Conservation (phyloP, 1,140 invertebrate species). For the Bombus confusus region DNA sequence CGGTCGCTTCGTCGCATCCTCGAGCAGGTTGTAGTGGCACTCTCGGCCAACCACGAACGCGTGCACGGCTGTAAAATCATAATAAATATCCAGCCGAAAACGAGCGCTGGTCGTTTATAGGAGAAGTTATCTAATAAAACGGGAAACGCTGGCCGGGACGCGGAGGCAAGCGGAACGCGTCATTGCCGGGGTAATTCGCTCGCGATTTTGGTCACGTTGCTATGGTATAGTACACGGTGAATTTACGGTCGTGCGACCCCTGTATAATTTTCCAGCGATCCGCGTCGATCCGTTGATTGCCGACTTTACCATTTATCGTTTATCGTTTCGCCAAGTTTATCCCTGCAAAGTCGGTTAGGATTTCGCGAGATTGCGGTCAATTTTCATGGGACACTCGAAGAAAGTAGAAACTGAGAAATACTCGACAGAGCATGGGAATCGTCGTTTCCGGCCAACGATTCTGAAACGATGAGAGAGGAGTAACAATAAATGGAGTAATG, state of each 20-base stretch:
- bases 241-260: background rate
- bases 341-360: background rate
- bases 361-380: background rate
- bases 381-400: background rate
- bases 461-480: background rate
- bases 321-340: background rate
- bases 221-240: background rate
- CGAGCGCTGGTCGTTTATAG: background rate
- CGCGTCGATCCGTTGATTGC: constrained; percentile 5
- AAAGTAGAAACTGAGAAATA: background rate
- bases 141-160: background rate
- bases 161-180: background rate
- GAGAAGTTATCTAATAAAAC: constrained; percentile 13
- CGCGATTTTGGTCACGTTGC: constrained; percentile 19
- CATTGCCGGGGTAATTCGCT: background rate
- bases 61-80: background rate
- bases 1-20: background rate
- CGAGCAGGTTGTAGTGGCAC: background rate
- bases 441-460: background rate
- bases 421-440: background rate
- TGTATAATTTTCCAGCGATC: background rate
- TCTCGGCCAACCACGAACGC: background rate
- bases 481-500: too few relatives aligned
- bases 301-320: constrained; percentile 5
- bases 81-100: constrained; percentile 10